Evolutionary conservation across 2,797 vertebrate species (phyloP).

Genomic region (Erethizon dorsatum): DNA sequence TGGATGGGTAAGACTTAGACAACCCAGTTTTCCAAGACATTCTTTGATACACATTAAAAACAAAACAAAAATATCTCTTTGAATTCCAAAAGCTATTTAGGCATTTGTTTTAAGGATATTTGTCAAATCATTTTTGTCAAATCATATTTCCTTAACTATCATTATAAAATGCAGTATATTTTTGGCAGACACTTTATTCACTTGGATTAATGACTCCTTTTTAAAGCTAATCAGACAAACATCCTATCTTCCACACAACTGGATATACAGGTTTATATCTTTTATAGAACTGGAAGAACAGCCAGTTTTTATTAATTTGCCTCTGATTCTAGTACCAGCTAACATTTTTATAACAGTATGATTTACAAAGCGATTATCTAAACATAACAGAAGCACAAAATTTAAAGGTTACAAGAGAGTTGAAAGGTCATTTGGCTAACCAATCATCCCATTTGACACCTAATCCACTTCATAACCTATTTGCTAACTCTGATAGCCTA

Average conservation of each 20-base stretch:
- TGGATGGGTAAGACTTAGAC: neutral
- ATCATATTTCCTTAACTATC: slow-evolving; percentile 22
- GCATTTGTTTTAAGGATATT: slow-evolving; percentile 43
- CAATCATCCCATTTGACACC: neutral
- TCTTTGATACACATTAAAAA: slow-evolving; percentile 38
- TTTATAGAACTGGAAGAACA: neutral
- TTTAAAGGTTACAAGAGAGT: neutral
- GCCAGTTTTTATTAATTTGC: slow-evolving; percentile 6
- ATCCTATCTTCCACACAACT: neutral
- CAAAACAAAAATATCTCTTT: neutral
- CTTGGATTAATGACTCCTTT: neutral
- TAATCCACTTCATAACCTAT: neutral
- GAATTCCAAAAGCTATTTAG: neutral
- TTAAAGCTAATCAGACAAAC: slow-evolving; percentile 43
- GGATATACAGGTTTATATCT: neutral
- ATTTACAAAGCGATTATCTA: neutral
- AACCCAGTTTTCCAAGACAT: neutral
- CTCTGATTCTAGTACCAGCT: neutral
- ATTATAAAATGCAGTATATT: neutral
- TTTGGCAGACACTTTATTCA: neutral
- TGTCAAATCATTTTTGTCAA: slow-evolving; percentile 31
- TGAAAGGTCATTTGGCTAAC: slow-evolving; percentile 19
- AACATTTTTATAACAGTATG: neutral
- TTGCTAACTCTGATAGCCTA: neutral
- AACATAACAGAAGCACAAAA: neutral